Base-by-base conservation (phyloP, 2,888 invertebrate species). In the Catocala fraxini region DNA sequence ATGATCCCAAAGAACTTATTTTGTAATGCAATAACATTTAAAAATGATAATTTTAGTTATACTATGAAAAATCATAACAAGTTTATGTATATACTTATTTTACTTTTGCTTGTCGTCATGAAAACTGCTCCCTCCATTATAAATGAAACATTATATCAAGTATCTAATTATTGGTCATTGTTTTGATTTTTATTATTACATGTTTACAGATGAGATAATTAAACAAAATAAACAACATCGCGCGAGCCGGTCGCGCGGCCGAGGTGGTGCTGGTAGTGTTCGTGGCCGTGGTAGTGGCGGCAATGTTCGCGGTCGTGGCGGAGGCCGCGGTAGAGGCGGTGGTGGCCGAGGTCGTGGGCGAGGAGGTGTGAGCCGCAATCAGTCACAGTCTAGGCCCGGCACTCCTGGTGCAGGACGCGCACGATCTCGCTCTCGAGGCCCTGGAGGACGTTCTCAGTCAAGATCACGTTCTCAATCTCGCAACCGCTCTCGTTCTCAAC, bases 121-220 rank as follows among this genome's bases (percentile, higher is more conserved):
- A 25, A 25, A 25, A 25, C 25, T 25, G 4, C 25, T 25, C 7
- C 35, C 35, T 5, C 35, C 35, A 39, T 6, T 9, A 25, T 25
- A 39, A 39, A 39, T 39, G 7, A 39, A 39, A 39, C 35, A 39
- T 7, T 39, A 35, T 35, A 7, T 39, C 9, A 25, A 25, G 25
- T 25, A 25, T 39, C 1, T 7, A 9, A 39, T 39, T 39, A 6
- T 39, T 7, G 9, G 9, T 39, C 35, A 39, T 39, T 6, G 35
- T 39, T 7, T 7, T 39, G 6, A 39, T 6, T 39, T 6, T 39
- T 25, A 4, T n/a, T 15, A 12, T 48, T 15, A 42, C 10, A 39
- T 42, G 33, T 45, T 56, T 51, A n/a, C 75, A 93, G 93, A 93
- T 83, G 93, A 93, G 15, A 92, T 93, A 10, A 93, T 93, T 60